Evolutionary conservation across 2,797 vertebrate species (phyloP).

Genomic region (Bryconaethiops microstoma): DNA sequence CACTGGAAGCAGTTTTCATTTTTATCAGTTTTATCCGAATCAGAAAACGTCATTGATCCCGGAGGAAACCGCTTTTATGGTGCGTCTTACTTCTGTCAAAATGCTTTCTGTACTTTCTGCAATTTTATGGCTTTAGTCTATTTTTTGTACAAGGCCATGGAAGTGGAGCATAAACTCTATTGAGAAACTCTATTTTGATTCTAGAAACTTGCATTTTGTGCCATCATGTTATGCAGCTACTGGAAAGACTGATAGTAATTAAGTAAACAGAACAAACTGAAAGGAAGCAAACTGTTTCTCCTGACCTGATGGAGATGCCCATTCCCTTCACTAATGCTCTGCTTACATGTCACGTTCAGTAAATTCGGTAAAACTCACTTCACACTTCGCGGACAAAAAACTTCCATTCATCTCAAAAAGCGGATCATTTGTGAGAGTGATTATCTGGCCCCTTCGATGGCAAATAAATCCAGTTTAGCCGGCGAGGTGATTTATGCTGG

Average conservation of each 20-base stretch:
- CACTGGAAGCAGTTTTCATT: not conserved
- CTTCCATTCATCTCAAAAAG: slow-evolving; percentile 48
- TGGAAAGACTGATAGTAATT: no score
- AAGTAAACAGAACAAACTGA: not conserved
- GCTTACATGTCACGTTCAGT: not conserved
- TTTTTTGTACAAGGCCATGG: no score
- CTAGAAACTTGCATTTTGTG: not conserved
- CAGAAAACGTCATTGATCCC: no score
- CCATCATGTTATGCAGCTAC: not conserved
- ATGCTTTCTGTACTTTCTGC: no score
- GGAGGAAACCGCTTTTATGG: no score
- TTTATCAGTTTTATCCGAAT: not conserved
- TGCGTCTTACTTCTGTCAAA: no score
- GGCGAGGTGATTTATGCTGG: slow-evolving; percentile 49
- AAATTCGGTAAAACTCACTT: slow-evolving; percentile 43
- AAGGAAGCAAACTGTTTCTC: not conserved
- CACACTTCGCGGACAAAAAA: slow-evolving; percentile 42
- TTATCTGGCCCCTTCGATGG: slow-evolving; percentile 52
- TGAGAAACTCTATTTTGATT: not conserved
- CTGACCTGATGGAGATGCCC: not conserved
- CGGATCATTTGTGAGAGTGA: slow-evolving; percentile 55
- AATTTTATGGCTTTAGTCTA: no score
- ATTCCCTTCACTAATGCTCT: not conserved
- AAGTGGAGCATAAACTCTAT: no score
- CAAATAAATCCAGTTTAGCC: slow-evolving; percentile 60